Base-by-base conservation (phyloP, 23 tunicate species). In the Styela clava region DNA sequence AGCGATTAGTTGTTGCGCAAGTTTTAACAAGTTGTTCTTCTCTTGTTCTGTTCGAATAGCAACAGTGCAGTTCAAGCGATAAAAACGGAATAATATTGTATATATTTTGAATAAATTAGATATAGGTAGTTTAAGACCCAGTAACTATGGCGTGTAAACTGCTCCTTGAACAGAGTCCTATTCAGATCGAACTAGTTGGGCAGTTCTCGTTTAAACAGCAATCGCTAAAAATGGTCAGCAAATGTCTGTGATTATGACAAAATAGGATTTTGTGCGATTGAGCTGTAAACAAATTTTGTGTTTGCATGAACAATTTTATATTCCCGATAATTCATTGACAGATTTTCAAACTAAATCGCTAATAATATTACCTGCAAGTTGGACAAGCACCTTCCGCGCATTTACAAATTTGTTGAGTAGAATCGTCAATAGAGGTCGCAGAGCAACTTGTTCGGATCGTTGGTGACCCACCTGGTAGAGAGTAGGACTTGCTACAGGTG, bases 341-440 rank as follows among this genome's bases (percentile, higher is more conserved):
- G n/a, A n/a, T n/a, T n/a, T n/a, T n/a, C n/a, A n/a, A n/a, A n/a
- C n/a, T n/a, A n/a, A n/a, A n/a, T n/a, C n/a, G n/a, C n/a, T n/a
- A 29, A 22, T 18, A 25, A 24, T 30, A 73, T 30, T 72, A 88
- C 92, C 86, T 88, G 84, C 87, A 88, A 12, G 24, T 70, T 2
- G 76, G 78, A 35, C 92, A 88, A 3, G 79, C 86, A 5, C 92
- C 92, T 78, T 88, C 92, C 2, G 88, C 88, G 63, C 88, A 85
- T 68, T 69, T 78, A 37, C 88, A 85, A 44, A 44, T 44, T 67
- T 67, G 71, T 21, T 67, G 16, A 67, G 16, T 67, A 29, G 16
- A 12, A 67, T 28, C 0, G 22, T 67, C 71, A 67, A 67, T 18
- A 25, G 71, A 67, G 21, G 30, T 18, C 19, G 71, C 31, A 67